These are phyloP conservation scores for Drosophila limbata DNA, from an alignment of 2,888 invertebrate species.

Conservation along the genomic window DNA sequence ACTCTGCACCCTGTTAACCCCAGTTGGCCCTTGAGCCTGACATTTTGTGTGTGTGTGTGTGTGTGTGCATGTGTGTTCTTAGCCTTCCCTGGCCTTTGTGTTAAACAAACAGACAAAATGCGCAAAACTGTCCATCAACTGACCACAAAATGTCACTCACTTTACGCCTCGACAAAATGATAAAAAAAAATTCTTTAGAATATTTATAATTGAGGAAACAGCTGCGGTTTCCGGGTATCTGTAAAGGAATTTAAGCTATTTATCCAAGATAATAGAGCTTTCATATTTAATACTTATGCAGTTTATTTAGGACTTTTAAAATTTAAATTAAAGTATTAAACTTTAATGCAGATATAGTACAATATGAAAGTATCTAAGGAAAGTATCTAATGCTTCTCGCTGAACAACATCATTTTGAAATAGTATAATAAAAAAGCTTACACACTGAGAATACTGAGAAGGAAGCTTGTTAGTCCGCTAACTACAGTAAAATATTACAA, in stretches of 20 bases:
- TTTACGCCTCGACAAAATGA: conserved; percentile 56
- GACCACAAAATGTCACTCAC: conserved; percentile 73
- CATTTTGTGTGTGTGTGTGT: conserved; percentile 39
- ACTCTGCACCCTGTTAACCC: conserved; percentile 32
- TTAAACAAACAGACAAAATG: conserved; percentile 28
- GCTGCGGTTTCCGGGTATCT: conserved; percentile 1
- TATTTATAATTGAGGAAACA: conserved; percentile 13
- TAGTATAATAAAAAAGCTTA: too few species aligned
- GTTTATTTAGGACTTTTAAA: neutral
- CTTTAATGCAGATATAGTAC: neutral
- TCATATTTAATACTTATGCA: neutral
- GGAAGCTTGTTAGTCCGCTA: too few species aligned
- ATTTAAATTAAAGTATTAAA: neutral
- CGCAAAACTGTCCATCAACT: conserved; percentile 65
- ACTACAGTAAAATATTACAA: too few species aligned
- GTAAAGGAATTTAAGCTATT: neutral
- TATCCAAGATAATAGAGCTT: neutral
- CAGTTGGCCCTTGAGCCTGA: conserved; percentile 37
- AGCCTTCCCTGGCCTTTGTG: neutral
- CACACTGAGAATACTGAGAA: too few species aligned
- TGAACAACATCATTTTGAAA: too few species aligned
- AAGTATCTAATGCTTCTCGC: too few species aligned
- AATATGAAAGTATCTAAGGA: too few species aligned
- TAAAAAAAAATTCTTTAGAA: conserved; percentile 25
- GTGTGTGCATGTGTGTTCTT: conserved; percentile 8